Percentiles rank a stretch among this genome's conserved stretches.
Conservation (phyloP, 2,888 invertebrate species). For the Eupeodes luniger region DNA sequence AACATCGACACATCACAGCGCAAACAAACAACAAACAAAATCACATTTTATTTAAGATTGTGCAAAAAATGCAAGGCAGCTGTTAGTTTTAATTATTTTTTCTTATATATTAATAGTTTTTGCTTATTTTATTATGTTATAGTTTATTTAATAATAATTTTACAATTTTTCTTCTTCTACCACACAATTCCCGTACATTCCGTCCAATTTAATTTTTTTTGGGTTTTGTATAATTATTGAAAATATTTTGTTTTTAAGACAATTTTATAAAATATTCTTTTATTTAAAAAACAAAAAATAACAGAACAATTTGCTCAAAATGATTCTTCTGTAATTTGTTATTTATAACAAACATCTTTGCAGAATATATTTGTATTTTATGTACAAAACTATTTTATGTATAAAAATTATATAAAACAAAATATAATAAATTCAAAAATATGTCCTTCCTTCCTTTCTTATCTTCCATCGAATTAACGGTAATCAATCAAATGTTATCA, state of each 20-base stretch:
- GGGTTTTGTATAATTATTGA: conserved; percentile 33
- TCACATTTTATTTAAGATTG: conserved; percentile 32
- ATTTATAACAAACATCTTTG: conserved; percentile 32
- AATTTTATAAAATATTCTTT: not conserved
- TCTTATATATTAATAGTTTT: conserved; percentile 1
- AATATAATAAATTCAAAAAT: conserved; percentile 20
- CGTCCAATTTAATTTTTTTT: conserved; percentile 59
- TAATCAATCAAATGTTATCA: conserved; percentile 33
- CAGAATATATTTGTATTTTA: conserved; percentile 49
- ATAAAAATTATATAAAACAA: conserved; percentile 15
- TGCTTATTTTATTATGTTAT: conserved; percentile 50
- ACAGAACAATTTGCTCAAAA: conserved; percentile 69
- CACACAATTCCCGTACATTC: conserved; percentile 56
- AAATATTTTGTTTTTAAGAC: not conserved
- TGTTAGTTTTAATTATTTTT: conserved; percentile 45
- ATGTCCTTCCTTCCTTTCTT: conserved; percentile 43
- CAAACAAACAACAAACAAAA: conserved; percentile 4
- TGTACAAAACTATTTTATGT: conserved; percentile 50
- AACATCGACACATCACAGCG: conserved; percentile 63
- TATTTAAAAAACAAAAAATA: conserved; percentile 4
- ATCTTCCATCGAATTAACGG: conserved; percentile 57
- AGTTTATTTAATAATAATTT: conserved; percentile 14
- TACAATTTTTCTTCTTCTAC: conserved; percentile 9
- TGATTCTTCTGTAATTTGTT: conserved; percentile 70
- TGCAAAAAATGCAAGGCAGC: conserved; percentile 52